These are phyloP conservation scores for Paraescarpia echinospica DNA, from an alignment of 1,140 invertebrate genomes.

Conservation along the genomic window DNA sequence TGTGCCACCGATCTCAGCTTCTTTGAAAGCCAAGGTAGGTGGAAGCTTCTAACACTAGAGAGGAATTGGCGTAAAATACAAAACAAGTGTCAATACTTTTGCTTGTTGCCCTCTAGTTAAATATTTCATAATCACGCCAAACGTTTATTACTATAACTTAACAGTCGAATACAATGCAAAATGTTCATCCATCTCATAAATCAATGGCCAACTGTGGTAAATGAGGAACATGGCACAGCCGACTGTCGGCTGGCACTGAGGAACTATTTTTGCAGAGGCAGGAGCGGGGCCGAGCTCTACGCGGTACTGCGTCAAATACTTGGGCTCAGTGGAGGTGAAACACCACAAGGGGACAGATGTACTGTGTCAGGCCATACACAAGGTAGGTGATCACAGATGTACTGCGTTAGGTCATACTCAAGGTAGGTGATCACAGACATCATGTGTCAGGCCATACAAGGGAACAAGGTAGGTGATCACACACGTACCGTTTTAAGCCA, in stretches of 20 bases:
- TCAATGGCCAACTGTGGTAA: conserved; percentile 61
- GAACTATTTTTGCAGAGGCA: background rate
- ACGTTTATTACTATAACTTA: background rate
- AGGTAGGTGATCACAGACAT: conserved; percentile 61
- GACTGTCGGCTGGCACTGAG: background rate
- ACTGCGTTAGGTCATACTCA: conserved; percentile 59
- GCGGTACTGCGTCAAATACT: conserved; percentile 71
- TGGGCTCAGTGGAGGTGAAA: conserved; percentile 92
- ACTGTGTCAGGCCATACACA: conserved; percentile 63
- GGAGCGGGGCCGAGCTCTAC: background rate
- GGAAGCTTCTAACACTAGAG: background rate
- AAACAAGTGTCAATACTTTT: background rate
- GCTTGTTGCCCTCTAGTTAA: background rate
- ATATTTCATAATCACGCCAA: background rate
- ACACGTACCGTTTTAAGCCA: too few species aligned
- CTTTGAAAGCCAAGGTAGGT: conserved; percentile 60
- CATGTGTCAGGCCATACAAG: conserved; percentile 63
- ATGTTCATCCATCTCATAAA: too few species aligned
- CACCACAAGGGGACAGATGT: conserved; percentile 81
- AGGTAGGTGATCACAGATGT: conserved; percentile 50
- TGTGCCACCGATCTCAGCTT: conserved; percentile 96
- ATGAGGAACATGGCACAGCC: conserved; percentile 70
- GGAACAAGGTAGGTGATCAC: conserved; percentile 57
- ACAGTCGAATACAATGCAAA: background rate
- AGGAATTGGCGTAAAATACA: background rate